phyloP scores from a whole-genome alignment of 2,113 vertebrate species.

The Notechis scutatus region DNA sequence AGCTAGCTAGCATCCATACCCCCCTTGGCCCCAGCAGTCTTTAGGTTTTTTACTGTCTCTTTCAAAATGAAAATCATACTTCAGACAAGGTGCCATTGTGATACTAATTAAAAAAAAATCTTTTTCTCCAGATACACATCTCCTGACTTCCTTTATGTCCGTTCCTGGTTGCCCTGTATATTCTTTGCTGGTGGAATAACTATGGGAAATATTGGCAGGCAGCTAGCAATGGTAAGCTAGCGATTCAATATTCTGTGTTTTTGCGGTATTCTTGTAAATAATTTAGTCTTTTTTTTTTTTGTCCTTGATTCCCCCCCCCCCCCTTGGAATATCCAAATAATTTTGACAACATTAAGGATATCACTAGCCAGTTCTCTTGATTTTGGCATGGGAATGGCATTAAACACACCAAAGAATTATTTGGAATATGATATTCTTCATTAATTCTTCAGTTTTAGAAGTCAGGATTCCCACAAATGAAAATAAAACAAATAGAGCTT shows the following conservation, averaged over 20 bases:
- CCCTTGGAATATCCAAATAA: neutral
- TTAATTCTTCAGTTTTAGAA: neutral
- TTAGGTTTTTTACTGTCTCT: neutral
- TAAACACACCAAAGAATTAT: neutral
- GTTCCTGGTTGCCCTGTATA: slow-evolving; percentile 96
- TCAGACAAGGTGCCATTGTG: neutral
- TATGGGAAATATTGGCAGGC: slow-evolving; percentile 95
- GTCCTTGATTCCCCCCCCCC: neutral
- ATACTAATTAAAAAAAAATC: neutral
- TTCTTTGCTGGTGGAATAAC: slow-evolving; percentile 98
- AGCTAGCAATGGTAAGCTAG: slow-evolving; percentile 87
- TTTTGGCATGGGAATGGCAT: neutral
- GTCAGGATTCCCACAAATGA: neutral
- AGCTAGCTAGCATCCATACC: neutral
- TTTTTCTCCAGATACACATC: slow-evolving; percentile 82
- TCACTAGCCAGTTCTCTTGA: neutral
- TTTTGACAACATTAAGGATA: neutral
- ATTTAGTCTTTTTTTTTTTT: neutral
- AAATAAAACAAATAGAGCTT: neutral
- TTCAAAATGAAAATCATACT: neutral
- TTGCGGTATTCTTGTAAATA: neutral
- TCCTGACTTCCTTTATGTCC: slow-evolving; percentile 94
- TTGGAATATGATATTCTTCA: neutral
- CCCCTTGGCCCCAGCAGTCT: neutral
- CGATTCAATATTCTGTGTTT: neutral